Evolutionary conservation across 2,888 invertebrate species (phyloP), one percentile per base, ranked within the genome.

Genomic region (Aphrophora alni): DNA sequence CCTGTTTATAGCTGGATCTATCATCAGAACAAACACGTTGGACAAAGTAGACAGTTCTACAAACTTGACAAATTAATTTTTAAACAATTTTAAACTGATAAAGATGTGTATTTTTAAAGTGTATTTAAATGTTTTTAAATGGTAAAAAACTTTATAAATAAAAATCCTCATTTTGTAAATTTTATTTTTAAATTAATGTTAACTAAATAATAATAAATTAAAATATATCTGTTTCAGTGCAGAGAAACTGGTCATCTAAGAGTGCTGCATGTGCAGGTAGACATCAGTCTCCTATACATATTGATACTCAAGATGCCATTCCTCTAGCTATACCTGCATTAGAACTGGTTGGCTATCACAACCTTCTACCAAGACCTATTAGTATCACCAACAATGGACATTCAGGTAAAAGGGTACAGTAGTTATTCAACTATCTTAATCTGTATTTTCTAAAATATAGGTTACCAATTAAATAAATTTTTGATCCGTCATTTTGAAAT

Each of bases 321-420:
- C 90, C 92, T 68, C 89, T 93, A 69, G 91, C 92, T 7, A 91
- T 94, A 86, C 94, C 94, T 0, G 93, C 94, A 8, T 90, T 94
- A 86, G 94, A 94, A 87, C 91, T 93, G 88, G 91, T 93, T 84
- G 93, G 93, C 17, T 94, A 93, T 88, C 93, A 93, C 86, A 92
- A 94, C 88, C 90, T 91, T 14, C 88, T 94, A 74, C 91, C 92
- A 5, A 90, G 91, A 75, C 93, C 93, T 3, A 88, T 94, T 33
- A 90, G 90, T 74, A 89, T 92, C 82, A 90, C 90, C 72, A 94
- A 94, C 86, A 94, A 93, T 85, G 94, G 94, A 3, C 93, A 94
- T 87, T 93, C 94, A 85, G 93, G 94, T 92, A 88, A 85, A 81
- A 33, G 71, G 76, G n/a, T n/a, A n/a, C n/a, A n/a, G n/a, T 28